phyloP scores from a whole-genome alignment of 2,888 invertebrate genomes.

The Tuta absoluta region DNA sequence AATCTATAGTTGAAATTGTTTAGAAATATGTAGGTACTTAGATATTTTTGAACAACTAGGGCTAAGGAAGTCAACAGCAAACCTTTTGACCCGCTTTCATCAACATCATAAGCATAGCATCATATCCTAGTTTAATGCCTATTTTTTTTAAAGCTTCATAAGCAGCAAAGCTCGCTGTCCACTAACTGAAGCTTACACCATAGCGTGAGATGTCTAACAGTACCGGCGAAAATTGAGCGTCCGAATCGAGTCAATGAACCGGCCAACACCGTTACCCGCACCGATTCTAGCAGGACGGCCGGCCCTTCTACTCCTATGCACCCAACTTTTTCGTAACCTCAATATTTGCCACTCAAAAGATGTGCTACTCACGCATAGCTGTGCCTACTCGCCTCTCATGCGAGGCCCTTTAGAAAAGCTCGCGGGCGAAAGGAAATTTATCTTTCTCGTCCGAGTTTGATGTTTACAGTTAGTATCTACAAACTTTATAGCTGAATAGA shows the following conservation, averaged over 20 bases:
- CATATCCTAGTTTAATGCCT: not conserved
- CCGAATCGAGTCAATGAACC: slow-evolving; percentile 81
- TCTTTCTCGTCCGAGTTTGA: not conserved
- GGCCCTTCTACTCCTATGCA: slow-evolving; percentile 72
- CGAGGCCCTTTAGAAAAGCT: slow-evolving; percentile 13
- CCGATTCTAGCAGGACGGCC: slow-evolving; percentile 77
- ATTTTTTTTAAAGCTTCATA: slow-evolving; percentile 12
- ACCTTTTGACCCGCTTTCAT: not conserved
- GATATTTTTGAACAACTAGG: too few relatives aligned
- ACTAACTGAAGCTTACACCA: slow-evolving; percentile 47
- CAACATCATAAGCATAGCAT: not conserved
- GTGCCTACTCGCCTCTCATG: not conserved
- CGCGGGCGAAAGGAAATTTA: slow-evolving; percentile 5
- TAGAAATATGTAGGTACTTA: too few relatives aligned
- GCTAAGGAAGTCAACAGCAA: not conserved
- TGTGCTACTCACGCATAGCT: slow-evolving; percentile 17
- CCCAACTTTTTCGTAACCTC: slow-evolving; percentile 50
- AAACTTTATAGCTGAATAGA: not conserved
- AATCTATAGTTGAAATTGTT: too few relatives aligned
- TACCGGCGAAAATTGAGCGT: slow-evolving; percentile 79
- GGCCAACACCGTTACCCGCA: slow-evolving; percentile 74
- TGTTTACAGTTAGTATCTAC: slow-evolving; percentile 6
- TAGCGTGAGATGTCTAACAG: slow-evolving; percentile 76
- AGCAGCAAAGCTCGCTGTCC: slow-evolving; percentile 3
- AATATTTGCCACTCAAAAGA: slow-evolving; percentile 23